Conservation (phyloP, 2,888 invertebrate genomes). For the Drosophila quinaria region DNA sequence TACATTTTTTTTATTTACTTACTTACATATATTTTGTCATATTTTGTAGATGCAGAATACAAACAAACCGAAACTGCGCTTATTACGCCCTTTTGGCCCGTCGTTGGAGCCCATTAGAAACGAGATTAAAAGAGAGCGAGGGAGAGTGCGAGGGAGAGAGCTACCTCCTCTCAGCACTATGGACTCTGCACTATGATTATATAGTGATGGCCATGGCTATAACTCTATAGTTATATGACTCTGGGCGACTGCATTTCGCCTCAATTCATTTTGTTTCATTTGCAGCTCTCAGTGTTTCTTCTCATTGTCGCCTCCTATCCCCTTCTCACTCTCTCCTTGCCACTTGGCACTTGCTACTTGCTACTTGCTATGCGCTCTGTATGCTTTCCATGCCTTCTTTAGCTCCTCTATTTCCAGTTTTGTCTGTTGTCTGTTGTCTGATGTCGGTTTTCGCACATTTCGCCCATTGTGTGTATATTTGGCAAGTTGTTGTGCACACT, state of each 20-base stretch:
- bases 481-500: slow-evolving; percentile 74
- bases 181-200: slow-evolving; percentile 42
- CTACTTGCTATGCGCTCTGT: slow-evolving; percentile 29
- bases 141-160: not conserved
- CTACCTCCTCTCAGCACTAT: not conserved
- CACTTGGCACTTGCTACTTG: slow-evolving; percentile 28
- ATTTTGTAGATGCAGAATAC: slow-evolving; percentile 43
- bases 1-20: slow-evolving; percentile 16
- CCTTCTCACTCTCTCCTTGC: slow-evolving; percentile 5
- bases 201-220: slow-evolving; percentile 43
- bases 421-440: slow-evolving; percentile 38
- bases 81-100: slow-evolving; percentile 60
- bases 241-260: slow-evolving; percentile 49
- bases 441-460: slow-evolving; percentile 74
- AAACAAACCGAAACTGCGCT: slow-evolving; percentile 71
- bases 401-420: slow-evolving; percentile 77
- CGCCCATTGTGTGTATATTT: slow-evolving; percentile 73
- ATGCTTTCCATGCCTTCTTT: slow-evolving; percentile 48
- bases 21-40: slow-evolving; percentile 43
- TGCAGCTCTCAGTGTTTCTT: slow-evolving; percentile 13
- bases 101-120: slow-evolving; percentile 64
- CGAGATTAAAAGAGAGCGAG: slow-evolving; percentile 34
- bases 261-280: slow-evolving; percentile 40
- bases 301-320: not conserved
- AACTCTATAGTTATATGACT: slow-evolving; percentile 31